Base-by-base conservation (phyloP, 2,113 vertebrate genomes). In the Craseonycteris thonglongyai region DNA sequence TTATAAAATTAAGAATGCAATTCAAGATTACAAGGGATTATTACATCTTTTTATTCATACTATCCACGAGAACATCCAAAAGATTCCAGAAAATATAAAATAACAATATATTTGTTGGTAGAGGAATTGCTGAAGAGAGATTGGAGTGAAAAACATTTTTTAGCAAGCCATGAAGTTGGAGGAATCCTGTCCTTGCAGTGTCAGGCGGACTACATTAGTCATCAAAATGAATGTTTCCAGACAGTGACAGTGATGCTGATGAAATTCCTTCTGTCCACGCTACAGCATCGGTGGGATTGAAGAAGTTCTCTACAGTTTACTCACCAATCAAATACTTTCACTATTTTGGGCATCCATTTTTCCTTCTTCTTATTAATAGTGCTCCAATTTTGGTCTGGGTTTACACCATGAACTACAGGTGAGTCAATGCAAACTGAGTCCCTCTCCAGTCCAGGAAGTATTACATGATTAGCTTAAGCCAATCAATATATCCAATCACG, bases 1-100 rank as follows among this genome's bases (percentile, higher is more conserved):
- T 92, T 66, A 68, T 72, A 81, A 91, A 92, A 95, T 30, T 74
- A 66, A 74, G 35, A 95, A 33, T 74, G 66, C 12, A 63, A 51
- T 75, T 28, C n/a, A 66, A 45, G 65, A 24, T 63, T 83, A 49
- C 74, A 61, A 68, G 13, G 49, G 10, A 61, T 84, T 88, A 45
- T n/a, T n/a, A 45, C 38, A 26, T 1, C 26, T 76, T 83, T 10
- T 65, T 15, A 30, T 56, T 18, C 12, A 3, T 54, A 35, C 65
- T 69, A 3, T 68, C 24, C 1, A 33, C 12, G 45, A 85, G 22
- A 21, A 84, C 38, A 91, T 72, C 33, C 63, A 88, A 65, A 66
- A 95, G 68, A 59, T 61, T 72, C 7, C 42, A 28, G 35, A 6
- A 74, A 11, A 82, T 80, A 21, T 45, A 49, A 40, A 81, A 58